Percentiles rank a stretch among this genome's conserved stretches.
Evolutionary conservation across 1,140 invertebrate species (phyloP).

Genomic region (Phymorhynchus buccinoides): DNA sequence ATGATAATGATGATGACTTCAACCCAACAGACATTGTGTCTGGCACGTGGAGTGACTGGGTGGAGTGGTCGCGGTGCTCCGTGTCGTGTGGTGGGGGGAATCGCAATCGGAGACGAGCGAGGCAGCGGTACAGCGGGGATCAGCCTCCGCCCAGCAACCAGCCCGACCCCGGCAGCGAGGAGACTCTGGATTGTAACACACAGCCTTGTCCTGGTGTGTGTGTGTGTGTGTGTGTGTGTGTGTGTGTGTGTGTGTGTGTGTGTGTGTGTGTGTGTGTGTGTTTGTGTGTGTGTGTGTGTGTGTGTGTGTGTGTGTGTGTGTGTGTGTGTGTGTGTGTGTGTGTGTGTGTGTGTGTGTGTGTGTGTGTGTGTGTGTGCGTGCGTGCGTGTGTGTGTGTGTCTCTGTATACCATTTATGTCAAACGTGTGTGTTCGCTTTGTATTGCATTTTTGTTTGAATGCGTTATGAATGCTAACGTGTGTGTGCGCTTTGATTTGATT

Average conservation of each 20-base stretch:
- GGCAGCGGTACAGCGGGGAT: conserved; percentile 29
- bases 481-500: too few species aligned
- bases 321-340: too few species aligned
- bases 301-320: too few species aligned
- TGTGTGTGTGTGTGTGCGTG: too few species aligned
- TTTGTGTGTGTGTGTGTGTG: neutral
- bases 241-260: neutral
- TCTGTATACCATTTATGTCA: neutral
- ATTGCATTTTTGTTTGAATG: too few species aligned
- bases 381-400: neutral
- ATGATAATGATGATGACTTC: too few species aligned
- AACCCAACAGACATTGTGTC: conserved; percentile 19
- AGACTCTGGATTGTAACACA: conserved; percentile 57
- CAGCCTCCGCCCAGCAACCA: neutral
- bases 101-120: conserved; percentile 44
- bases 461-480: too few species aligned
- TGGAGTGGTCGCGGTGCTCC: conserved; percentile 54
- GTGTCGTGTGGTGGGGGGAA: conserved; percentile 80
- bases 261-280: neutral
- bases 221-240: neutral
- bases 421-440: too few species aligned
- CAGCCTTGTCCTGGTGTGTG: conserved; percentile 59
- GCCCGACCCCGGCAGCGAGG: neutral
- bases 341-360: too few species aligned
- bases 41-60: conserved; percentile 53